These are phyloP conservation scores for Aphelenchoides fujianensis DNA, from an alignment of 1,140 invertebrate species.

Conservation along the genomic window DNA sequence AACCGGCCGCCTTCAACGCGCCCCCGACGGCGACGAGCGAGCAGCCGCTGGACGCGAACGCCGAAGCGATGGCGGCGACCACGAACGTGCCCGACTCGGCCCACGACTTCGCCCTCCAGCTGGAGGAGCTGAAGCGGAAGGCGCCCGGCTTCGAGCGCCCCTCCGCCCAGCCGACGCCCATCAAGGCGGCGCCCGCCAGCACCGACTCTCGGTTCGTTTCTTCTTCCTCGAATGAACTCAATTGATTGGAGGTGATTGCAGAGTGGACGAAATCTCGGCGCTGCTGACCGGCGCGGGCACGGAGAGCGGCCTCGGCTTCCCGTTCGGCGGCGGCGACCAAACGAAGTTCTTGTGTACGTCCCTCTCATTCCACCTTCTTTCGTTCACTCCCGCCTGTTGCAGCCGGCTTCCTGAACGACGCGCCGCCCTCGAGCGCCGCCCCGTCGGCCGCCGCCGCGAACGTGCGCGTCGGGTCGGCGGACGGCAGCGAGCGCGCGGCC, in stretches of 20 bases:
- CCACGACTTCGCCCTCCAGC: neutral
- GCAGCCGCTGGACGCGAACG: slow-evolving; percentile 5
- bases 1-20: too few species aligned
- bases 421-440: neutral
- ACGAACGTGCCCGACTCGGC: neutral
- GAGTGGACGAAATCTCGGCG: neutral
- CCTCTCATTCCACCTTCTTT: neutral
- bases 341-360: neutral
- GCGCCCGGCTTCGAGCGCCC: slow-evolving; percentile 23
- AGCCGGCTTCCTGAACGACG: neutral
- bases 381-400: too few species aligned
- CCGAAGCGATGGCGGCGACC: too few species aligned
- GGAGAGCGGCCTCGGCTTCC: neutral
- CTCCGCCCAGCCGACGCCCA: neutral
- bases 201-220: too few species aligned
- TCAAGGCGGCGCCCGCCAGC: neutral
- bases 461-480: too few species aligned
- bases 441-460: too few species aligned
- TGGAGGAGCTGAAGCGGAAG: slow-evolving; percentile 44
- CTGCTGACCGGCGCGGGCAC: neutral
- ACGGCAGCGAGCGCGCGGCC: neutral
- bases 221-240: too few species aligned
- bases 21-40: slow-evolving; percentile 5
- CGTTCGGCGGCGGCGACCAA: neutral
- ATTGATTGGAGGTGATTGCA: too few species aligned